Percentiles rank a stretch among this genome's conserved stretches.
phyloP scores from a whole-genome alignment of 1,140 invertebrate genomes.

The Neodiprion pinetum region DNA sequence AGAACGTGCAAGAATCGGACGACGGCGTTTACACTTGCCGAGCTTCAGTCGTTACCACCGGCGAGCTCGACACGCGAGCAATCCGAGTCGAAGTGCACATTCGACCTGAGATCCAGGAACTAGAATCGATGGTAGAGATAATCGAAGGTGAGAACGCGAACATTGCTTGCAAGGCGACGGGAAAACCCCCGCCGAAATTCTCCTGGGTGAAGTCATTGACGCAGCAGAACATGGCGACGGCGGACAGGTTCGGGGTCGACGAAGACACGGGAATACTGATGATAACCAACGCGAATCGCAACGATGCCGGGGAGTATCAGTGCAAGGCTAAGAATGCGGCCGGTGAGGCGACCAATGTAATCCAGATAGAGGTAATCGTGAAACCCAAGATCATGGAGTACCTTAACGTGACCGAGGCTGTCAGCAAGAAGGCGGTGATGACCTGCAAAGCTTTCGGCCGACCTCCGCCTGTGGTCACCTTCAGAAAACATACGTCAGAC shows the following conservation, averaged over 20 bases:
- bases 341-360: conserved; percentile 69
- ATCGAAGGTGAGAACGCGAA: conserved; percentile 79
- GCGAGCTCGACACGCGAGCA: conserved; percentile 74
- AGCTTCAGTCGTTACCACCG: conserved; percentile 80
- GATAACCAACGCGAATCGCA: conserved; percentile 77
- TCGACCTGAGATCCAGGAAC: conserved; percentile 72
- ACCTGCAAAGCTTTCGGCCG: conserved; percentile 79
- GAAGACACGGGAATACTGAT: conserved; percentile 72
- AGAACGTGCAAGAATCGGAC: conserved; percentile 79
- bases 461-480: conserved; percentile 78
- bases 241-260: conserved; percentile 79
- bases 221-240: conserved; percentile 71
- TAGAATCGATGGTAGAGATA: conserved; percentile 67
- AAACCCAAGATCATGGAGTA: conserved; percentile 83
- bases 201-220: conserved; percentile 78
- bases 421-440: conserved; percentile 69
- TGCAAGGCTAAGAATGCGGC: conserved; percentile 86
- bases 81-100: conserved; percentile 87
- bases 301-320: conserved; percentile 81
- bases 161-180: conserved; percentile 78
- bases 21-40: conserved; percentile 86
- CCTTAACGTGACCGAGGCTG: conserved; percentile 74
- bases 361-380: conserved; percentile 73
- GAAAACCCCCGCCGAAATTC: conserved; percentile 82
- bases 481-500: conserved; percentile 69